Conservation (phyloP, 2,888 invertebrate species). For the Acanthacorydalis orientalis region DNA sequence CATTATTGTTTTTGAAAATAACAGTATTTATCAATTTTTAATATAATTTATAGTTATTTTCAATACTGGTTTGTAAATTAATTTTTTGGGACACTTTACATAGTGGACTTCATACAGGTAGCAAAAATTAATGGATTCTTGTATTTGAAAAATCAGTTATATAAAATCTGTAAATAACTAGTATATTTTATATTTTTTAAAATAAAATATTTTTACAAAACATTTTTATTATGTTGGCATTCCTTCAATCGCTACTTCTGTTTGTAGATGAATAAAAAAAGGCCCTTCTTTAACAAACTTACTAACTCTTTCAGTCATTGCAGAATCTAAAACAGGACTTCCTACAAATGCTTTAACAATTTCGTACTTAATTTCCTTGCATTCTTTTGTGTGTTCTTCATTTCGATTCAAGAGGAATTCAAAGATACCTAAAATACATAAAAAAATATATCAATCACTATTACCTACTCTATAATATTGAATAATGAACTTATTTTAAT, state of each 20-base stretch:
- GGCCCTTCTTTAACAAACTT: constrained; percentile 63
- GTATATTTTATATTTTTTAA: no score
- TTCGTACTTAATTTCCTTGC: constrained; percentile 58
- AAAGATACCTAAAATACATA: constrained; percentile 36
- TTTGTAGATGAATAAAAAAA: constrained; percentile 48
- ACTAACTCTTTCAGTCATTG: constrained; percentile 40
- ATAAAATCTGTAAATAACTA: no score
- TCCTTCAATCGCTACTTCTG: constrained; percentile 64
- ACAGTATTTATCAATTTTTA: no score
- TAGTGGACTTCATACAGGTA: no score
- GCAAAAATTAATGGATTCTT: no score
- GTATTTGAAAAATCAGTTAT: no score
- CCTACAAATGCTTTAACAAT: constrained; percentile 42
- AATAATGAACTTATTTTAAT: no score
- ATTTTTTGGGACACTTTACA: no score
- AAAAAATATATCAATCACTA: neutral
- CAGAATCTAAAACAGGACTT: constrained; percentile 38
- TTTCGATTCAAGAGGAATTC: constrained; percentile 67
- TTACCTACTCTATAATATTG: no score
- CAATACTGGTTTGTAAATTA: no score
- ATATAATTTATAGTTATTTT: no score
- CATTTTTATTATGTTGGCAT: constrained; percentile 7
- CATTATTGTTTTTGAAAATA: no score
- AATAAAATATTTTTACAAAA: neutral
- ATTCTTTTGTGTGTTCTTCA: constrained; percentile 49